Evolutionary conservation across 2,797 vertebrate genomes (phyloP), one percentile per base, ranked within the genome.

Genomic region (Sebastes miniatus): DNA sequence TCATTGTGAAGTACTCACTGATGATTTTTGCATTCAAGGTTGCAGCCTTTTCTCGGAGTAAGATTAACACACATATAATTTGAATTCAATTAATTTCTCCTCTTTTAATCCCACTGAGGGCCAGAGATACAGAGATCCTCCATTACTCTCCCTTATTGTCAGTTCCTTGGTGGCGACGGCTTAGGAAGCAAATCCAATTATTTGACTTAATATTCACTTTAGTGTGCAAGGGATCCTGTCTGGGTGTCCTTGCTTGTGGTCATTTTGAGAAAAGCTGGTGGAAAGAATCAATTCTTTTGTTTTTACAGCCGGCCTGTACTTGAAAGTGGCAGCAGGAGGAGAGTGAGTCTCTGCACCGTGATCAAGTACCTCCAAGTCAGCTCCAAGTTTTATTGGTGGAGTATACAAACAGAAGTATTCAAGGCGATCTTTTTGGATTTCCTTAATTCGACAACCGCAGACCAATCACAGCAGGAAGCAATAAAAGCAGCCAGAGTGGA

Each of bases 201-300:
- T 91, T 92, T 89, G 77, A 89, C 83, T 92, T 93, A 90, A 92
- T 93, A 93, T 93, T 93, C 93, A 91, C 87, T 91, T 92, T 89
- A 80, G 80, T 70, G 80, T 77, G 59, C 43, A 65, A 77, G 80
- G 78, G 81, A 85, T 89, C 89, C 83, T 54, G 63, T n/a, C 76
- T 63, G 77, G 74, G 64, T 83, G 88, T 89, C 83, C 83, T 88
- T 90, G 84, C 76, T 87, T 76, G 83, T 91, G 87, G 84, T 87
- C 86, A 92, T 83, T 89, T 59, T 69, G 34, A 59, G 67, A 86
- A 77, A 79, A 80, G 66, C 68, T 61, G 61, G 58, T 74, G 73
- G 81, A 86, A 83, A 83, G 27, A 84, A 84, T 83, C 43, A 31
- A 68, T 67, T 69, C 43, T 85, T 80, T 82, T 83, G 32, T 82